A percentile compares a stretch with the other conserved stretches of the same genome.
These are phyloP conservation scores for Neotoma lepida DNA, from an alignment of 2,113 vertebrate genomes.

Conservation along the genomic window DNA sequence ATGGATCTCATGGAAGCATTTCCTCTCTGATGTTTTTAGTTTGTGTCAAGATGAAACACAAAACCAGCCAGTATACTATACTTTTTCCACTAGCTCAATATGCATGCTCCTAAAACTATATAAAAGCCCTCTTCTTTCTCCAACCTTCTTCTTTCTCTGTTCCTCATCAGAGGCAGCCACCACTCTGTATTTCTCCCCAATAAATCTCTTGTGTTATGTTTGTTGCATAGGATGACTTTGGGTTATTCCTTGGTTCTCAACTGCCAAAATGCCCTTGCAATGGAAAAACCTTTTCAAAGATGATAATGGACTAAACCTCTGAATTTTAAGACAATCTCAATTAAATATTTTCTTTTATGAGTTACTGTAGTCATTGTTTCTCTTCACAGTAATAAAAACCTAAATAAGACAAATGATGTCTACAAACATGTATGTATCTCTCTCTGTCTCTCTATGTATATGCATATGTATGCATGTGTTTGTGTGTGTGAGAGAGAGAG, in stretches of 20 bases:
- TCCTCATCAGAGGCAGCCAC: neutral
- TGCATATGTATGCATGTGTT: too few species aligned
- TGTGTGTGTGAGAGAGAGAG: too few species aligned
- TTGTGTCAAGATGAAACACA: too few species aligned
- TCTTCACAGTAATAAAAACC: neutral
- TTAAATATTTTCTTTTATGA: neutral
- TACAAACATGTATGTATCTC: neutral
- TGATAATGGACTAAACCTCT: neutral
- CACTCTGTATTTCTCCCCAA: neutral
- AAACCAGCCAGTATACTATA: too few species aligned
- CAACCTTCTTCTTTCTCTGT: neutral
- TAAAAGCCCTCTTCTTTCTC: neutral
- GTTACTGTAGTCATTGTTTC: neutral
- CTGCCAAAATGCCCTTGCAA: neutral
- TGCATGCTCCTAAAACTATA: neutral
- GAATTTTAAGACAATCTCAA: neutral
- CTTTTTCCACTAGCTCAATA: neutral
- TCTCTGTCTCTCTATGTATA: neutral
- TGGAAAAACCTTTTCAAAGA: neutral
- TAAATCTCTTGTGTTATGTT: neutral
- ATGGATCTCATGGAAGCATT: too few species aligned
- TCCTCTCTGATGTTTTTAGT: too few species aligned
- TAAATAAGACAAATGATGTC: neutral
- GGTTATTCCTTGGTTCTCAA: neutral
- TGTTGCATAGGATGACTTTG: neutral